Base-by-base conservation (phyloP, 2,888 invertebrate genomes). In the Subacronicta megacephala region DNA sequence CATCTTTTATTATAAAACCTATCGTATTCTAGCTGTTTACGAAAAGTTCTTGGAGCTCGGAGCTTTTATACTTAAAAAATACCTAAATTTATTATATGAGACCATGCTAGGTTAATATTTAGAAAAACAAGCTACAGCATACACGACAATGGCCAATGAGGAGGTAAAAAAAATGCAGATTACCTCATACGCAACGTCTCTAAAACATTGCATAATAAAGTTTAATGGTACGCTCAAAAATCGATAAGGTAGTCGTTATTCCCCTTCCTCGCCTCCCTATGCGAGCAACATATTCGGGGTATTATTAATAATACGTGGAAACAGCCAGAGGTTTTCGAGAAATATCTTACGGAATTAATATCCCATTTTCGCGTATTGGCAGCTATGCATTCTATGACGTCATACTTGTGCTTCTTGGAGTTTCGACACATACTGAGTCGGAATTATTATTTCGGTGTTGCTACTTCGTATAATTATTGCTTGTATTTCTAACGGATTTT, bases 271-370 rank as follows among this genome's bases (percentile, higher is more conserved):
- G 4, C 29, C 16, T 20, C 12, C 15, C 13, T 1, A 9, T 23
- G 26, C 16, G 5, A 23, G 16, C 15, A 15, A 51, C n/a, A 58
- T 49, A 41, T 59, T 58, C n/a, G 16, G 16, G 16, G 2, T 23
- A 40, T 40, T 47, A 29, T 26, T 46, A 29, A 17, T 29, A 26
- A 20, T 43, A 35, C 23, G 36, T 9, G 1, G 7, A 12, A 4
- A 36, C 35, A 41, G 10, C 17, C 23, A 17, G 31, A 40, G 16
- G 7, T 29, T 38, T 29, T 17, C 13, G 2, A 16, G 10, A 10
- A 42, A 57, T 50, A 38, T 65, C 17, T 33, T n/a, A 2, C 41
- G 9, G 41, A 45, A 64, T 33, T 55, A 56, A 44, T 36, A 49
- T 35, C 36, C 15, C 12, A 36, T 36, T 62, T n/a, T 36, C 20